phyloP scores from a whole-genome alignment of 2,888 invertebrate genomes.

The Meandrusa payeni region DNA sequence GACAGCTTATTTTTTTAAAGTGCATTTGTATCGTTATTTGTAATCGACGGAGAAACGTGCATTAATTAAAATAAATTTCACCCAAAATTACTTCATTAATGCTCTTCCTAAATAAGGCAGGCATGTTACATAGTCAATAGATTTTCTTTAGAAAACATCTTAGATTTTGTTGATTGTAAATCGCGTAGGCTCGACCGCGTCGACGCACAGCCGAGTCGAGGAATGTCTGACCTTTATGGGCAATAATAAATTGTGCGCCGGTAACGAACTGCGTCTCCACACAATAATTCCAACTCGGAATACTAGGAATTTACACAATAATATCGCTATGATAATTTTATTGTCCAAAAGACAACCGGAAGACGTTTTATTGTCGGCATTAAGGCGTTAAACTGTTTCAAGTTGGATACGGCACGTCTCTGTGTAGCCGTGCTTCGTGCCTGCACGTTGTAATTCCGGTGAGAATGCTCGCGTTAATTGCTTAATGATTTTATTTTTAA shows the following conservation, averaged over 20 bases:
- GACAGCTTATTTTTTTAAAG: no score
- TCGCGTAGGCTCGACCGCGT: conserved; percentile 19
- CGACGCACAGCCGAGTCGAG: conserved; percentile 3
- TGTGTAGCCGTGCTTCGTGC: neutral
- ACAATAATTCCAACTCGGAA: conserved; percentile 19
- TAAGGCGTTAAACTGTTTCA: conserved; percentile 25
- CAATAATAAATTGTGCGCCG: conserved; percentile 22
- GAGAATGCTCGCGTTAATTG: conserved; percentile 8
- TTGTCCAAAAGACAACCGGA: conserved; percentile 28
- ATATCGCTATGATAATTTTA: conserved; percentile 27
- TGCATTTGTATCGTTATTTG: no score
- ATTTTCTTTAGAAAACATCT: conserved; percentile 11
- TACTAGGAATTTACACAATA: conserved; percentile 25
- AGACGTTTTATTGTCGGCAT: conserved; percentile 22
- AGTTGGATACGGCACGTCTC: conserved; percentile 12
- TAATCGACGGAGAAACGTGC: no score
- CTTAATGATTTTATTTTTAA: conserved; percentile 14
- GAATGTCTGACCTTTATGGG: conserved; percentile 24
- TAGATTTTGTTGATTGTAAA: conserved; percentile 16
- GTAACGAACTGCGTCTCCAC: conserved; percentile 18
- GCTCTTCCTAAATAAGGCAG: neutral
- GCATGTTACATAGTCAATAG: conserved; percentile 7
- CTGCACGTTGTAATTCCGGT: neutral
- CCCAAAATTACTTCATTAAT: neutral
- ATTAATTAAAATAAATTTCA: neutral